Evolutionary conservation across 2,888 invertebrate species (phyloP).

Genomic region (Myathropa florea): DNA sequence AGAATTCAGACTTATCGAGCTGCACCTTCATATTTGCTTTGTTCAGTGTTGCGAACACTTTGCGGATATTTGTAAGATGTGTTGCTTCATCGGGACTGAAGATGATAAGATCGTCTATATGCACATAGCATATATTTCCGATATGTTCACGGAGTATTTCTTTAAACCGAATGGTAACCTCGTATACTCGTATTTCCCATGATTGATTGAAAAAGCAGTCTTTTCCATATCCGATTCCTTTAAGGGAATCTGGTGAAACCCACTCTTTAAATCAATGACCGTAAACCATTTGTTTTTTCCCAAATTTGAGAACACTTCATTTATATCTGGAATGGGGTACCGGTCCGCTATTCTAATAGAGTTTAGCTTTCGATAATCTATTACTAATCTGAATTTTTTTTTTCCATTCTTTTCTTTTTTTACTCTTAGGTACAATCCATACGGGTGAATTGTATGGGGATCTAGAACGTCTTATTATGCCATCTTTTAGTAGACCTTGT

Average conservation of each 20-base stretch:
- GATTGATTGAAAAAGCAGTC: conserved; percentile 54
- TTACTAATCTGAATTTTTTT: conserved; percentile 19
- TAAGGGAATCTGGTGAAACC: conserved; percentile 55
- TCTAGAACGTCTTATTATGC: conserved; percentile 45
- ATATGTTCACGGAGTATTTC: conserved; percentile 31
- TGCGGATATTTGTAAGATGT: conserved; percentile 34
- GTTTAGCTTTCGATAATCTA: conserved; percentile 30
- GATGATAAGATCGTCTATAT: conserved; percentile 54
- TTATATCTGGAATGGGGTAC: conserved; percentile 45
- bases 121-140: conserved; percentile 48
- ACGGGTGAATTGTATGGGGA: conserved; percentile 55
- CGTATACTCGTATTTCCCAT: conserved; percentile 53
- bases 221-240: conserved; percentile 42
- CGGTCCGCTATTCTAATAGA: conserved; percentile 17
- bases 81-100: conserved; percentile 31
- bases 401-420: conserved; percentile 2
- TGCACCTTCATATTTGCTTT: conserved; percentile 46
- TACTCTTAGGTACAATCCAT: conserved; percentile 42
- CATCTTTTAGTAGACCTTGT: conserved; percentile 23
- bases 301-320: background rate
- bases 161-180: conserved; percentile 56
- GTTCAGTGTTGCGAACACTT: conserved; percentile 41
- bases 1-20: conserved; percentile 33
- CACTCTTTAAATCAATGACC: conserved; percentile 24
- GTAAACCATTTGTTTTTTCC: conserved; percentile 2